Base-by-base conservation (phyloP, 2,797 vertebrate species). In the Anisognathus igniventris region DNA sequence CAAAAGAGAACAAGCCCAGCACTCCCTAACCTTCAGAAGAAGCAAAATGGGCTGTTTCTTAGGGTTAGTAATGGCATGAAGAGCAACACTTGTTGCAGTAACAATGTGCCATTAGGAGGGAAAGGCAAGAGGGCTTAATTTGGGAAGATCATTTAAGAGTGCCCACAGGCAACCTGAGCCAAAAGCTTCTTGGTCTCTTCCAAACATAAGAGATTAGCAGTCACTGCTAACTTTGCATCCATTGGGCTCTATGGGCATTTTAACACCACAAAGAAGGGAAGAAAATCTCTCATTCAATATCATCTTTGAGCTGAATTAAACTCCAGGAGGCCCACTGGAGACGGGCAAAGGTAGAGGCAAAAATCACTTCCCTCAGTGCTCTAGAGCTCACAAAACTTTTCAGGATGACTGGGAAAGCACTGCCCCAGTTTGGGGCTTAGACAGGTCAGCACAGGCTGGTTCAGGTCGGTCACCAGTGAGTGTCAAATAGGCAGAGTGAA, bases 1-100 rank as follows among this genome's bases (percentile, higher is more conserved):
- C 35, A 54, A 93, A 90, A 79, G 44, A 76, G 35, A 75, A 15
- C 20, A 92, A 84, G 48, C 30, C 88, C 70, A 89, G 30, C 58
- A 86, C 33, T 33, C 30, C 50, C 40, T 40, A 61, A 66, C 13
- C 15, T 31, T 68, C 4, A 4, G 31, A n/a, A 68, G 10, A 84
- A 56, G 30, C 7, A 73, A 86, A 72, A 62, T 9, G 6, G 16
- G 9, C 37, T 65, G 6, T 14, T 79, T 65, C 30, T 35, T 16
- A 11, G 51, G 14, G 44, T 62, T 44, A 47, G 12, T 20, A 60
- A 37, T 6, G 7, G 22, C 35, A 70, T 19, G 18, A 62, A 45
- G 17, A 81, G 28, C 28, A 83, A 60, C 3, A 21, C 6, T 45
- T 61, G 4, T 25, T 47, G 28, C 22, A 73, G 23, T 74, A 92